Base-by-base conservation (phyloP, 2,888 invertebrate genomes). In the Kryphioiulus occultus region DNA sequence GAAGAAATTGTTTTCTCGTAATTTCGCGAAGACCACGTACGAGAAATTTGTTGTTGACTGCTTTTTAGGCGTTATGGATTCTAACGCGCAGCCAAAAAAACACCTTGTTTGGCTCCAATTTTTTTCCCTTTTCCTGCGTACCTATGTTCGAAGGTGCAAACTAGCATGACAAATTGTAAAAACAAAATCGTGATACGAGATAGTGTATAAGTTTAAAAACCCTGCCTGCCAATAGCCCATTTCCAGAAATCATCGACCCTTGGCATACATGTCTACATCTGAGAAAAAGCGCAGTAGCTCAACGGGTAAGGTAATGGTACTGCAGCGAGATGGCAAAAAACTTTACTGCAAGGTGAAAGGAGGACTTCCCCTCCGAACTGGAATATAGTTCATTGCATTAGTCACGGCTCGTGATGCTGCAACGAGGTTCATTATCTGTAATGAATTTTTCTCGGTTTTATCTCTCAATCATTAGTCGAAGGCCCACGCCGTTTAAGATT, bases 261-360 rank as follows among this genome's bases (percentile, higher is more conserved):
- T 78, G 78, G 78, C 78, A 78, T 78, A 78, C 78, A 78, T 78
- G 78, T 78, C 78, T 78, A 26, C 78, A 78, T 78, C 26, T 78
- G 9, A 30, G 78, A 78, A 78, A 26, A 78, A 78, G 78, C 78
- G 15, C 78, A 78, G 78, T 30, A 78, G 78, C 78, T 78, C 78
- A 78, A 30, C 22, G 78, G 78, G 26, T 26, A 78, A 78, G 78
- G 78, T 78, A 78, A 30, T 68, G 26, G 26, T 68, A 22, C 22
- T 68, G 26, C 68, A 26, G 26, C 22, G 22, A 68, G 30, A 78
- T 30, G 78, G 78, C 78, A 78, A 78, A 78, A 78, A 78, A 78
- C 78, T 78, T 78, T 78, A 78, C 78, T 78, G 30, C 78, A 78
- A 78, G 78, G 78, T 78, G 78, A 78, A 78, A 78, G 78, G 78